Conservation (phyloP, 2,113 vertebrate genomes). For the Meriones unguiculatus region DNA sequence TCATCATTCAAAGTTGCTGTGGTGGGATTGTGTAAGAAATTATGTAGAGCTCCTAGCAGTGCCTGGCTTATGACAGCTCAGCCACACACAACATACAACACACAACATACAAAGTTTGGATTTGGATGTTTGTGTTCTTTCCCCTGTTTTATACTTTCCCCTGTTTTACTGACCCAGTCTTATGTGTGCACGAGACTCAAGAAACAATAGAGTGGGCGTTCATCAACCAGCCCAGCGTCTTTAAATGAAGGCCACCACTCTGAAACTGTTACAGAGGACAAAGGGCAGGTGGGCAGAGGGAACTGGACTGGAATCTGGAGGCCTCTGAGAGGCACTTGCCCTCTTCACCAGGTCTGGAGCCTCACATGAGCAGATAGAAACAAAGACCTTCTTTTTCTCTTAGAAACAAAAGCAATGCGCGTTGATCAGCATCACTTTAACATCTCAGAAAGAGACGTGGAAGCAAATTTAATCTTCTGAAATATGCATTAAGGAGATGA, state of each 20-base stretch:
- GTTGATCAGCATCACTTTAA: neutral
- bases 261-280: slow-evolving; percentile 12
- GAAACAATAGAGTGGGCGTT: neutral
- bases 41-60: neutral
- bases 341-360: neutral
- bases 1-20: neutral
- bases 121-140: slow-evolving; percentile 68
- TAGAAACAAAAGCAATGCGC: slow-evolving; percentile 38
- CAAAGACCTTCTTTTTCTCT: slow-evolving; percentile 13
- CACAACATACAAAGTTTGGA: no score
- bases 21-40: neutral
- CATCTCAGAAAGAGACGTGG: slow-evolving; percentile 20
- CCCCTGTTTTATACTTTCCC: slow-evolving; percentile 79
- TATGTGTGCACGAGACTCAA: slow-evolving; percentile 12
- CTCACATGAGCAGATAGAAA: neutral
- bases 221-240: slow-evolving; percentile 6
- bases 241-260: neutral
- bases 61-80: neutral
- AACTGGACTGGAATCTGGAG: neutral
- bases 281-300: neutral
- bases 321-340: neutral
- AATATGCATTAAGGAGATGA: neutral
- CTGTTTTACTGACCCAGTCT: slow-evolving; percentile 16
- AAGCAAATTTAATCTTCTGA: neutral
- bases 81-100: no score